A percentile compares a stretch with the other conserved stretches of the same genome.
Evolutionary conservation across 1,140 invertebrate genomes (phyloP).

Genomic region (Kradibia gibbosae): DNA sequence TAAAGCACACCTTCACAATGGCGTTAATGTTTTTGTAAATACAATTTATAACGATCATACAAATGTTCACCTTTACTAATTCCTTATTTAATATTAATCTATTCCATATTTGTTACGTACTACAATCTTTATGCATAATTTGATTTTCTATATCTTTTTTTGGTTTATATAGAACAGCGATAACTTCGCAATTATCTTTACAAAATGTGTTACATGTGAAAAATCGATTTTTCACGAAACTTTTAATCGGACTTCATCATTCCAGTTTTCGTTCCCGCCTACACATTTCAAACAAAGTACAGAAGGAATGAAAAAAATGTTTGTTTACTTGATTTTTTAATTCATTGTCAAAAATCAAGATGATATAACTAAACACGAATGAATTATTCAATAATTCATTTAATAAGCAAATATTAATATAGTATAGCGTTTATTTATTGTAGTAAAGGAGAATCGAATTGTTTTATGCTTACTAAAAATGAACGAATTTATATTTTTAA

Average conservation of each 20-base stretch:
- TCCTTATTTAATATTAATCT: conserved; percentile 40
- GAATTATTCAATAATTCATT: conserved; percentile 47
- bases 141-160: conserved; percentile 41
- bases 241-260: conserved; percentile 19
- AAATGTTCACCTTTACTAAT: conserved; percentile 44
- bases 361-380: not conserved
- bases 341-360: conserved; percentile 15
- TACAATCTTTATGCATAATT: conserved; percentile 43
- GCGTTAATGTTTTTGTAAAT: conserved; percentile 41
- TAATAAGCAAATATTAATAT: conserved; percentile 26
- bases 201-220: conserved; percentile 48
- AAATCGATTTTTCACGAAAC: conserved; percentile 46
- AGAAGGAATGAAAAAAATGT: conserved; percentile 47
- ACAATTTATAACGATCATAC: conserved; percentile 48
- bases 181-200: conserved; percentile 47
- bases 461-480: not conserved
- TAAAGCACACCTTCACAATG: conserved; percentile 42
- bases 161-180: conserved; percentile 40
- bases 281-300: conserved; percentile 41
- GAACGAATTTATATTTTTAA: not conserved
- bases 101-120: conserved; percentile 40
- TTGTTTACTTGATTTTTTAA: conserved; percentile 18
- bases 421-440: conserved; percentile 19
- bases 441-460: conserved; percentile 26
- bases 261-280: conserved; percentile 45